Evolutionary conservation across 2,797 vertebrate species (phyloP).

Genomic region (Remorina albescens): DNA sequence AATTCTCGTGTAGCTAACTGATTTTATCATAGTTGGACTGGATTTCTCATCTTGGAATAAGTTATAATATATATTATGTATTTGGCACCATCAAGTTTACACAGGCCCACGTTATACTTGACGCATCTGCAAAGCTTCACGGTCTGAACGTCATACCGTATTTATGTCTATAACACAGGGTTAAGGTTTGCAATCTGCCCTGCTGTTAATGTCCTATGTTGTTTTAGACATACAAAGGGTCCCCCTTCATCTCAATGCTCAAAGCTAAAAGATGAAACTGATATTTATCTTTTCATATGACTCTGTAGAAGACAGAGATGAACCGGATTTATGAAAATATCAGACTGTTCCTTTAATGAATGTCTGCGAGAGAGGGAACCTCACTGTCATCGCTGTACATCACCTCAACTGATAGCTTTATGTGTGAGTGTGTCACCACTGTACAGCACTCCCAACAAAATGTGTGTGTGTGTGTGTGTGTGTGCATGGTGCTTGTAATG

Average conservation of each 20-base stretch:
- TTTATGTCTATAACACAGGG: background rate
- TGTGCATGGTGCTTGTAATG: conserved; percentile 62
- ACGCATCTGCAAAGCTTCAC: background rate
- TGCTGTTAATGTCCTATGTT: background rate
- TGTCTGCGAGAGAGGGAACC: conserved; percentile 40
- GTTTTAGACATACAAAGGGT: background rate
- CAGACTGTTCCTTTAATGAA: conserved; percentile 50
- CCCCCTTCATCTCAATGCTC: background rate
- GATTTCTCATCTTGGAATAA: background rate
- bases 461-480: conserved; percentile 62
- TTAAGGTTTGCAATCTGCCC: background rate
- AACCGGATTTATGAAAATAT: conserved; percentile 28
- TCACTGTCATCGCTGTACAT: conserved; percentile 60
- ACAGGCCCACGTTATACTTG: background rate
- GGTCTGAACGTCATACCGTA: background rate
- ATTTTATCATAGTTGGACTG: background rate
- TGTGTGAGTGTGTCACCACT: conserved; percentile 64
- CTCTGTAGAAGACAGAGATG: conserved; percentile 8
- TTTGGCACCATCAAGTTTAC: background rate
- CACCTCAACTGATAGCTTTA: conserved; percentile 74
- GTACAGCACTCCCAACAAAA: conserved; percentile 71
- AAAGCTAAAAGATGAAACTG: conserved; percentile 19
- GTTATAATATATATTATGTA: background rate
- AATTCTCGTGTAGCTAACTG: background rate
- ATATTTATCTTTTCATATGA: conserved; percentile 19